Conservation (phyloP, 2,113 vertebrate species). For the Polyodon spathula region DNA sequence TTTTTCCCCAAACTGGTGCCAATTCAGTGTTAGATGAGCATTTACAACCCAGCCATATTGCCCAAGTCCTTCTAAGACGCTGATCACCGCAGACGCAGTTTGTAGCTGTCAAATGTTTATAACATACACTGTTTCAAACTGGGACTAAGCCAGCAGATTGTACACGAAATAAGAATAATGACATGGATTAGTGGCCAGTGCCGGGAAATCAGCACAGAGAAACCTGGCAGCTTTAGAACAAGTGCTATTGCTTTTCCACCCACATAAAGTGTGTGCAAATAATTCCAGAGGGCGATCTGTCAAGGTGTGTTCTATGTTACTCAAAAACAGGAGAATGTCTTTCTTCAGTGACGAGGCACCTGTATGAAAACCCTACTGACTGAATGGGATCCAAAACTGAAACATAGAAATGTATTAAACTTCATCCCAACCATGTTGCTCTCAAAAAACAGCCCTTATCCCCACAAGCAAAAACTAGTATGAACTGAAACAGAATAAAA, state of each 20-base stretch:
- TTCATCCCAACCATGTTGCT: too few species aligned
- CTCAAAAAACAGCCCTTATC: background rate
- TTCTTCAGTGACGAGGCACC: background rate
- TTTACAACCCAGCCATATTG: conserved; percentile 38
- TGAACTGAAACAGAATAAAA: too few species aligned
- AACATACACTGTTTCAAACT: conserved; percentile 43
- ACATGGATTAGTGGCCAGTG: conserved; percentile 14
- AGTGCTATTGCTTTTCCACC: background rate
- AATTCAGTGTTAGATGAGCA: conserved; percentile 24
- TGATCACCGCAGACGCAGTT: conserved; percentile 39
- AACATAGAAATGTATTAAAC: too few species aligned
- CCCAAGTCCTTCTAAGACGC: conserved; percentile 30
- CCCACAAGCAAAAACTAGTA: background rate
- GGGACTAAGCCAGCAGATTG: conserved; percentile 45
- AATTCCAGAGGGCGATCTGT: background rate
- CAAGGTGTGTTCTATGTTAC: background rate
- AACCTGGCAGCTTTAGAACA: conserved; percentile 16
- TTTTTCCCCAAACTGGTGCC: conserved; percentile 14
- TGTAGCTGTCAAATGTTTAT: conserved; percentile 53
- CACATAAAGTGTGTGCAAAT: background rate
- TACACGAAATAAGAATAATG: conserved; percentile 40
- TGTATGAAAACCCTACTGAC: background rate
- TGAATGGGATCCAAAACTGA: background rate
- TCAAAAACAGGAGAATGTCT: background rate
- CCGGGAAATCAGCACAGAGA: conserved; percentile 18